Percentiles rank a stretch among this genome's conserved stretches.
Conservation (phyloP, 2,113 vertebrate species). For the Murina feae region DNA sequence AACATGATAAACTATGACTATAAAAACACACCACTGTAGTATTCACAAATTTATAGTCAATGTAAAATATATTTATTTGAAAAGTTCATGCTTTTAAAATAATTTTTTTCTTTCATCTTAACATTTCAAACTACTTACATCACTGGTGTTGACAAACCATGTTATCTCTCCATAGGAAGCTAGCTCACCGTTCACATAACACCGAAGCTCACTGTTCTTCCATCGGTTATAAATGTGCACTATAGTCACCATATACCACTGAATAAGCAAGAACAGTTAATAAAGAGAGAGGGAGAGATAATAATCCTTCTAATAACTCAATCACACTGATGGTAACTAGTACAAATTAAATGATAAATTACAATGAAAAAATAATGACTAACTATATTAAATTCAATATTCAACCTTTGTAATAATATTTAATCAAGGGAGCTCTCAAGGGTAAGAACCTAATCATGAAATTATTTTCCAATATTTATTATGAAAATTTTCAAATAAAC, state of each 20-base stretch:
- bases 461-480: neutral
- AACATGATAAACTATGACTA: neutral
- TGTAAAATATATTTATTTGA: neutral
- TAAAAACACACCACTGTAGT: neutral
- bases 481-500: neutral
- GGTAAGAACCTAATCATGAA: neutral
- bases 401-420: neutral
- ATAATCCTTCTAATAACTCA: neutral
- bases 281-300: conserved; percentile 49
- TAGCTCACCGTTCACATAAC: conserved; percentile 96
- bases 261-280: conserved; percentile 15
- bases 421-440: neutral
- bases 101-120: neutral
- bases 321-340: neutral
- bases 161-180: conserved; percentile 97
- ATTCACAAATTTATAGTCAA: conserved; percentile 4
- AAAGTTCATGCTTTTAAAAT: neutral
- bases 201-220: conserved; percentile 98
- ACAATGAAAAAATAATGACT: conserved; percentile 11
- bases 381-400: neutral
- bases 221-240: conserved; percentile 98
- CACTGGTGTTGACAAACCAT: conserved; percentile 97
- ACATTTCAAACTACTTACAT: conserved; percentile 86
- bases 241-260: conserved; percentile 99
- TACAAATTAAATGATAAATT: neutral